Conservation (phyloP, 2,888 invertebrate species). For the Parascotia fuliginaria region DNA sequence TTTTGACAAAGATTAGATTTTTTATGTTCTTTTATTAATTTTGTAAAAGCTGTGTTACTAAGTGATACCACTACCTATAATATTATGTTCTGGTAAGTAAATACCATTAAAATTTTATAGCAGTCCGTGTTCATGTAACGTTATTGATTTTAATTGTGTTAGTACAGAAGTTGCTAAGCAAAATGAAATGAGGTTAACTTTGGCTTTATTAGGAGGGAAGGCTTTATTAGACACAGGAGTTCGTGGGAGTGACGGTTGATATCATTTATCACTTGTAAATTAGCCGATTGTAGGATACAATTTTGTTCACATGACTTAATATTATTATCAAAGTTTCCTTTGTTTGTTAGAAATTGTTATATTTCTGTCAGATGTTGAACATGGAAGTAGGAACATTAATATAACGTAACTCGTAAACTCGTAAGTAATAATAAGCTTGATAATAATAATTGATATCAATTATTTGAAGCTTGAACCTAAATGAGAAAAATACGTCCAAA, state of each 20-base stretch:
- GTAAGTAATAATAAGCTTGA: no score
- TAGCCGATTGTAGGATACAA: slow-evolving; percentile 9
- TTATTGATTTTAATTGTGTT: slow-evolving; percentile 16
- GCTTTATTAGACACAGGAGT: slow-evolving; percentile 3
- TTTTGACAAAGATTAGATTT: no score
- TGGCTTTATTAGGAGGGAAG: slow-evolving; percentile 4
- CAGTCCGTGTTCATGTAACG: slow-evolving; percentile 12
- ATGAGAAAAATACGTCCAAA: no score
- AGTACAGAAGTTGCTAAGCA: neutral
- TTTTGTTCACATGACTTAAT: slow-evolving; percentile 3
- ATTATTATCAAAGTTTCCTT: neutral
- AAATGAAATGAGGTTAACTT: slow-evolving; percentile 10
- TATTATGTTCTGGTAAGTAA: neutral
- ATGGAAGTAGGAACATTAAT: neutral
- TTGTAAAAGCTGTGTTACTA: neutral
- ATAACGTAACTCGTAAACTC: no score
- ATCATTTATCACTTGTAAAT: slow-evolving; percentile 17
- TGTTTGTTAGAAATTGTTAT: neutral
- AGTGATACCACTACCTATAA: slow-evolving; percentile 2
- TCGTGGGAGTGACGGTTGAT: slow-evolving; percentile 1
- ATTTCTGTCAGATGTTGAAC: neutral
- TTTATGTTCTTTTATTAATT: neutral
- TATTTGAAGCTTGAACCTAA: no score
- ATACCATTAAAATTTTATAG: slow-evolving; percentile 4
- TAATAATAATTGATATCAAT: no score